These are phyloP conservation scores for Sinocyclocheilus anophthalmus DNA, from an alignment of 2,113 vertebrate genomes.

Conservation along the genomic window DNA sequence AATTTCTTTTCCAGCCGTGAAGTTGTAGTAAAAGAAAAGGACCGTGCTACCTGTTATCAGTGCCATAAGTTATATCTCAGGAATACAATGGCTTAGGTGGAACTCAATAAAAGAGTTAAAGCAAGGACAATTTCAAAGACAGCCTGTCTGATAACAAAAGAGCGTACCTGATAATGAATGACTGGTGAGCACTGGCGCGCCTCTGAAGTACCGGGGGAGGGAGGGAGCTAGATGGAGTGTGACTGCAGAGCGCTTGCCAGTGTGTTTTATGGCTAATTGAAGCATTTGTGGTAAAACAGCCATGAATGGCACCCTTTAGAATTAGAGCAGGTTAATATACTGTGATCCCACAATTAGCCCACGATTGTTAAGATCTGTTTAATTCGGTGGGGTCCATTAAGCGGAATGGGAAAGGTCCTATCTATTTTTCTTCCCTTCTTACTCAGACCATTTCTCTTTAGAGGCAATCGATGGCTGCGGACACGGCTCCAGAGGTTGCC, in stretches of 20 bases:
- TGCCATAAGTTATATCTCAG: slow-evolving; percentile 70
- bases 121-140: slow-evolving; percentile 78
- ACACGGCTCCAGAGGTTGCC: slow-evolving; percentile 59
- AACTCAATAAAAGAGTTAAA: slow-evolving; percentile 79
- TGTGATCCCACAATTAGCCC: slow-evolving; percentile 86
- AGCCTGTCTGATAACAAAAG: slow-evolving; percentile 75
- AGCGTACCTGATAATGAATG: slow-evolving; percentile 77
- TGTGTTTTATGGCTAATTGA: slow-evolving; percentile 81
- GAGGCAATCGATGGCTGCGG: slow-evolving; percentile 67
- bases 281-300: slow-evolving; percentile 78
- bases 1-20: slow-evolving; percentile 59
- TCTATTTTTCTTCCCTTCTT: slow-evolving; percentile 65
- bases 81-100: slow-evolving; percentile 69
- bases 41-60: slow-evolving; percentile 70
- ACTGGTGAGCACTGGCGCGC: slow-evolving; percentile 66
- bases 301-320: slow-evolving; percentile 77
- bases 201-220: slow-evolving; percentile 43
- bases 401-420: slow-evolving; percentile 63
- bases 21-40: slow-evolving; percentile 62
- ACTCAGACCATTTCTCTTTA: slow-evolving; percentile 55
- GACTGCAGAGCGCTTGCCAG: slow-evolving; percentile 69
- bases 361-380: slow-evolving; percentile 83
- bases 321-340: slow-evolving; percentile 81
- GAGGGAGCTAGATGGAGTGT: slow-evolving; percentile 48
- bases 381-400: slow-evolving; percentile 89